These are phyloP conservation scores for Chauna torquata DNA, from an alignment of 2,113 vertebrate species.

Conservation along the genomic window DNA sequence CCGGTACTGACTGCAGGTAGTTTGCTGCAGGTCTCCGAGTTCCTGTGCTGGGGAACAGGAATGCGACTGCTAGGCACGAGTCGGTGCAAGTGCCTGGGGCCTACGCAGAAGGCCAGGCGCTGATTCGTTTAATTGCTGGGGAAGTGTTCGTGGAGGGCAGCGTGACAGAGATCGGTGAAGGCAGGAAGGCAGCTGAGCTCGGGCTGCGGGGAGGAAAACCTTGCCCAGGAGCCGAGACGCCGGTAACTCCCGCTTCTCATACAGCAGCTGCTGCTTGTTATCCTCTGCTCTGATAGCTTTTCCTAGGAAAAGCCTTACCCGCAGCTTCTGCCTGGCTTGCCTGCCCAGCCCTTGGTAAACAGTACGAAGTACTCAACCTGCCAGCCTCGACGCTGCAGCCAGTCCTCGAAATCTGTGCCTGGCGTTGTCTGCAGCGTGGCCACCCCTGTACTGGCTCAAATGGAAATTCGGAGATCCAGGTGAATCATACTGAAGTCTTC, in stretches of 20 bases:
- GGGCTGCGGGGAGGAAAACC: neutral
- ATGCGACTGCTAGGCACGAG: neutral
- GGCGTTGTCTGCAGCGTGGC: no score
- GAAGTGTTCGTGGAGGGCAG: neutral
- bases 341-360: no score
- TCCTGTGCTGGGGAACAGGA: no score
- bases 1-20: neutral
- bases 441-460: fast-evolving
- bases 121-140: neutral
- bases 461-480: neutral
- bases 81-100: no score
- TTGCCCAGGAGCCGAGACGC: neutral
- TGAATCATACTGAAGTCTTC: fast-evolving
- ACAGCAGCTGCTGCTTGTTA: no score
- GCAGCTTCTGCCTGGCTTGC: neutral
- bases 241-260: neutral
- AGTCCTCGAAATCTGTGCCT: fast-evolving
- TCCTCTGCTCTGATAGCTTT: neutral
- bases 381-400: no score
- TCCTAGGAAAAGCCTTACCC: neutral
- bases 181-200: neutral
- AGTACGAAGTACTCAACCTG: no score
- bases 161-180: neutral
- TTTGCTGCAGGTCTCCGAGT: no score
- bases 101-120: neutral